Conservation (phyloP, 2,797 vertebrate species). For the Sciurus vulgaris region DNA sequence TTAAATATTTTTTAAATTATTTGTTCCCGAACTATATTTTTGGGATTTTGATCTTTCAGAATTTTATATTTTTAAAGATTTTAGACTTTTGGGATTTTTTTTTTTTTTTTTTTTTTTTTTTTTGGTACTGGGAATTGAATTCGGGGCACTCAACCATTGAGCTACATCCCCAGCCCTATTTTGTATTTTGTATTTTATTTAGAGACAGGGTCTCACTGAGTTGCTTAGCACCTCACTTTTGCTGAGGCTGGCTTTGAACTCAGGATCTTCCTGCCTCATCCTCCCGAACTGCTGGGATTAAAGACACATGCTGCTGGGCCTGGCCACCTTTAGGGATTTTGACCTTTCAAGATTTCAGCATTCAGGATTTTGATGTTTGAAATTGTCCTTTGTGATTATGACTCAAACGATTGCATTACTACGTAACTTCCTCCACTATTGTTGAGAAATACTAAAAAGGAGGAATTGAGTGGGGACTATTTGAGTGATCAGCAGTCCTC, state of each 20-base stretch:
- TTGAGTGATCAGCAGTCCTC: neutral
- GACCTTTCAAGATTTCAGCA: neutral
- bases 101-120: neutral
- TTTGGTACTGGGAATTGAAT: too few relatives aligned
- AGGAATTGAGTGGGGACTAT: neutral
- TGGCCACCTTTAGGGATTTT: neutral
- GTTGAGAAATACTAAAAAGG: neutral
- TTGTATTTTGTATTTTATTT: too few relatives aligned
- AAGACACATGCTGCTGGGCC: too few relatives aligned
- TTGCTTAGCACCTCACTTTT: too few relatives aligned
- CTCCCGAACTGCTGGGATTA: too few relatives aligned
- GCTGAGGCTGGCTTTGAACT: too few relatives aligned
- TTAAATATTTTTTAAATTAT: neutral
- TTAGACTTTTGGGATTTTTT: neutral
- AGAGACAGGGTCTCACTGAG: too few relatives aligned
- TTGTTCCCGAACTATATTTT: neutral
- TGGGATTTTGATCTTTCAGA: neutral
- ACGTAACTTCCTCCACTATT: neutral
- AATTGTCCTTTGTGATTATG: neutral
- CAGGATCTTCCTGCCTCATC: too few relatives aligned
- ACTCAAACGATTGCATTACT: neutral
- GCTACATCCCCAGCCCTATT: too few relatives aligned
- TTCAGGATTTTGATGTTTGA: neutral
- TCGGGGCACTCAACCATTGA: too few relatives aligned
- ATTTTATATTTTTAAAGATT: neutral